These are phyloP conservation scores for Phenganax stokvisi DNA, from an alignment of 92 coral and sea anemone genomes.

Conservation along the genomic window DNA sequence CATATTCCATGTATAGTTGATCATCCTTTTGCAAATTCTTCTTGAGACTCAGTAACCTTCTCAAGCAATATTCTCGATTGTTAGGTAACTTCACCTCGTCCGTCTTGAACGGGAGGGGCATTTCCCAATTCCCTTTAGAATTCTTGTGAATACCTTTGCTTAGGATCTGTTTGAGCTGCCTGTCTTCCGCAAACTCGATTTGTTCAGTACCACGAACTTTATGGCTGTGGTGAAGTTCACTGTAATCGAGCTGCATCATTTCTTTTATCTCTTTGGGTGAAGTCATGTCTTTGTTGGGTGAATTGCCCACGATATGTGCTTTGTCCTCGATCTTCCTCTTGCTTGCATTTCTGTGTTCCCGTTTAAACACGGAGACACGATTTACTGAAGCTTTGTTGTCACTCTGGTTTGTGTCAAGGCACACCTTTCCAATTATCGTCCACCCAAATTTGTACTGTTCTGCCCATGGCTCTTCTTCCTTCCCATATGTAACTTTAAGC, in stretches of 20 bases:
- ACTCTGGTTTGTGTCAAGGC: slow-evolving; percentile 24
- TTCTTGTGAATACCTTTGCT: slow-evolving; percentile 34
- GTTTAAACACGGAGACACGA: slow-evolving; percentile 12
- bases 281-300: slow-evolving; percentile 16
- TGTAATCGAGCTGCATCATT: slow-evolving; percentile 36
- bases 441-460: slow-evolving; percentile 43
- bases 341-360: slow-evolving; percentile 1
- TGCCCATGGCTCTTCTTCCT: slow-evolving; percentile 39
- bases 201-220: slow-evolving; percentile 25
- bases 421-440: slow-evolving; percentile 35
- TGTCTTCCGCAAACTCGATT: slow-evolving; percentile 31
- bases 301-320: slow-evolving; percentile 7
- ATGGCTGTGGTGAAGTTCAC: slow-evolving; percentile 28
- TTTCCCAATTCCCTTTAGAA: slow-evolving; percentile 35
- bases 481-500: slow-evolving; percentile 19
- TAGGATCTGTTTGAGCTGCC: slow-evolving; percentile 23
- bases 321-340: background rate
- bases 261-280: slow-evolving; percentile 22
- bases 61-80: slow-evolving; percentile 23
- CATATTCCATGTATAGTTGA: slow-evolving; percentile 18
- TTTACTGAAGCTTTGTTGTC: slow-evolving; percentile 24
- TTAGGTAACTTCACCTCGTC: slow-evolving; percentile 28
- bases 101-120: slow-evolving; percentile 39
- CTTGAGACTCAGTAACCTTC: slow-evolving; percentile 2
- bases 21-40: slow-evolving; percentile 14